Percentiles rank a stretch among this genome's conserved stretches.
Evolutionary conservation across 2,113 vertebrate genomes (phyloP).

Genomic region (Clarias magur): DNA sequence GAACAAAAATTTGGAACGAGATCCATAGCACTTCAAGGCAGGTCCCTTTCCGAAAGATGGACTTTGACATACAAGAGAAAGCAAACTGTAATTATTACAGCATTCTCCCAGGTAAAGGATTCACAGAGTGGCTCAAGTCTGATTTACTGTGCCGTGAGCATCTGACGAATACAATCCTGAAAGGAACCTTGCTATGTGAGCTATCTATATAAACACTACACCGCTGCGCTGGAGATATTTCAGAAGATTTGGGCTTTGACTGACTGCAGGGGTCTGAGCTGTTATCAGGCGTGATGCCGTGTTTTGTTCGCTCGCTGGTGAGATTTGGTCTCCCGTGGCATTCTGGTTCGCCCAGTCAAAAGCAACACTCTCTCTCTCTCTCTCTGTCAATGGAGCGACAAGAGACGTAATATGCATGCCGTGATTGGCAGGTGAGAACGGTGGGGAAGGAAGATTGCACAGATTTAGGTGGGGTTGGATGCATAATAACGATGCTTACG

Average conservation of each 20-base stretch:
- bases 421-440: constrained; percentile 41
- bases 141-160: not conserved
- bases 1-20: not conserved
- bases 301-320: constrained; percentile 39
- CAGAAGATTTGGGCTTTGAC: constrained; percentile 40
- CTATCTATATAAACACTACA: constrained; percentile 15
- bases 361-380: constrained; percentile 10
- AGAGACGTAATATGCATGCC: constrained; percentile 18
- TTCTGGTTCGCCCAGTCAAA: constrained; percentile 8
- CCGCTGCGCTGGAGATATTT: constrained; percentile 32
- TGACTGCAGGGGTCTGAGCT: constrained; percentile 36
- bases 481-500: not conserved
- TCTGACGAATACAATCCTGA: not conserved
- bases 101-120: not conserved
- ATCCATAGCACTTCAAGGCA: not conserved
- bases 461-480: not conserved
- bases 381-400: not conserved
- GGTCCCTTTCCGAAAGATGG: not conserved
- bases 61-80: not conserved
- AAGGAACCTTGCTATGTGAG: not conserved
- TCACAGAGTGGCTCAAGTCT: not conserved
- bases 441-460: not conserved
- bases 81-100: not conserved
- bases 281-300: constrained; percentile 39
- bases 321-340: constrained; percentile 36